These are phyloP conservation scores for Cryptus viduatorius DNA, from an alignment of 2,888 invertebrate species.

Conservation along the genomic window DNA sequence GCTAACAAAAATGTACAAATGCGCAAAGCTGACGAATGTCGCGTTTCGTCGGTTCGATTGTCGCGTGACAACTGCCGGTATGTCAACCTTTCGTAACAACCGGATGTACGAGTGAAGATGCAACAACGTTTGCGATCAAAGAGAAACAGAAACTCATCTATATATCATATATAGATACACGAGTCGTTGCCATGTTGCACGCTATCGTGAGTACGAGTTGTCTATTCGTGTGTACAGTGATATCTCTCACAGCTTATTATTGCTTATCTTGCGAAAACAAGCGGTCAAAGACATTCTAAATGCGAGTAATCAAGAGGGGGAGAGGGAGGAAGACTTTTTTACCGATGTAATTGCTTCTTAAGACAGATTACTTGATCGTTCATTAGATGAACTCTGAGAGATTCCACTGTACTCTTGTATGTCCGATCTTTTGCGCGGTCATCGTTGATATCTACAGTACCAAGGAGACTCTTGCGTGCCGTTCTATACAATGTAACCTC, in stretches of 20 bases:
- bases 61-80: constrained; percentile 60
- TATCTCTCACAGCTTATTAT: too few relatives aligned
- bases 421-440: constrained; percentile 26
- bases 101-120: constrained; percentile 65
- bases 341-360: too few relatives aligned
- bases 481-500: constrained; percentile 67
- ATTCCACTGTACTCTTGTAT: not conserved
- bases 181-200: not conserved
- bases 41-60: constrained; percentile 44
- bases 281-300: too few relatives aligned
- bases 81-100: constrained; percentile 62
- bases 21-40: constrained; percentile 10
- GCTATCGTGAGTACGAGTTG: constrained; percentile 7
- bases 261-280: too few relatives aligned
- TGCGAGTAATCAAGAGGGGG: too few relatives aligned
- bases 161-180: not conserved
- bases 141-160: constrained; percentile 40
- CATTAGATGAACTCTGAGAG: too few relatives aligned
- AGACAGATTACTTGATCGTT: too few relatives aligned
- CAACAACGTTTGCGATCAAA: constrained; percentile 56
- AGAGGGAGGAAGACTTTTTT: too few relatives aligned
- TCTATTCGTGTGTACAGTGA: not conserved
- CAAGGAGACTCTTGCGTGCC: constrained; percentile 46
- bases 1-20: not conserved
- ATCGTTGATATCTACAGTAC: constrained; percentile 38